Percentiles rank a stretch among this genome's conserved stretches.
phyloP scores from a whole-genome alignment of 2,888 invertebrate genomes.

The Herminia tarsipennalis region DNA sequence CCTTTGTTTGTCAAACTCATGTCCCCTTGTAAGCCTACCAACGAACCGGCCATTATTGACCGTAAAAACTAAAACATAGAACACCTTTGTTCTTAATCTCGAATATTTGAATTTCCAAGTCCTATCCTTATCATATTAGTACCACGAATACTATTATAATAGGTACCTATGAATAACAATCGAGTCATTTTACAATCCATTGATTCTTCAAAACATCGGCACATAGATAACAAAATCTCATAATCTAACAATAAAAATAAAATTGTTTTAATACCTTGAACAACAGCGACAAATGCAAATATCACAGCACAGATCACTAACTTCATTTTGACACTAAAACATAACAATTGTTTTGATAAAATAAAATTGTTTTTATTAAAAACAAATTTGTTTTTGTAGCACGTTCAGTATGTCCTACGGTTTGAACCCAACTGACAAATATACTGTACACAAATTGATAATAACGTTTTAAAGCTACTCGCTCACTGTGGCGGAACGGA shows the following conservation, averaged over 20 bases:
- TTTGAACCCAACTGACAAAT: conserved; percentile 2
- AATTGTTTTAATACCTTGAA: conserved; percentile 20
- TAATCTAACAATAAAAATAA: not conserved
- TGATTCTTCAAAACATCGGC: too few species aligned
- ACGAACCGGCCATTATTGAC: too few species aligned
- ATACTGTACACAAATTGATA: conserved; percentile 9
- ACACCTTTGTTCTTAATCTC: too few species aligned
- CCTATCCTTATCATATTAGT: too few species aligned
- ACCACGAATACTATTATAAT: too few species aligned
- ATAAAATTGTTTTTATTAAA: not conserved
- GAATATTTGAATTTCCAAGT: too few species aligned
- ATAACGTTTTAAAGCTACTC: not conserved
- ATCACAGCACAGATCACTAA: conserved; percentile 32
- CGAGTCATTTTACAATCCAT: too few species aligned
- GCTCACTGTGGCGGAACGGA: conserved; percentile 6
- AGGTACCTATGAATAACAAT: too few species aligned
- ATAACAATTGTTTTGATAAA: conserved; percentile 22
- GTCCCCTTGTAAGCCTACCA: too few species aligned
- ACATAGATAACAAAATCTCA: not conserved
- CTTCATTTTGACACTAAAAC: conserved; percentile 44
- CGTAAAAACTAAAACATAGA: too few species aligned
- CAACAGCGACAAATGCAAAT: conserved; percentile 13
- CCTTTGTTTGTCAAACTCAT: too few species aligned
- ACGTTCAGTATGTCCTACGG: not conserved
- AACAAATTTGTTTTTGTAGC: not conserved